phyloP scores from a whole-genome alignment of 2,888 invertebrate species.

The Drosophila flavopinicola region DNA sequence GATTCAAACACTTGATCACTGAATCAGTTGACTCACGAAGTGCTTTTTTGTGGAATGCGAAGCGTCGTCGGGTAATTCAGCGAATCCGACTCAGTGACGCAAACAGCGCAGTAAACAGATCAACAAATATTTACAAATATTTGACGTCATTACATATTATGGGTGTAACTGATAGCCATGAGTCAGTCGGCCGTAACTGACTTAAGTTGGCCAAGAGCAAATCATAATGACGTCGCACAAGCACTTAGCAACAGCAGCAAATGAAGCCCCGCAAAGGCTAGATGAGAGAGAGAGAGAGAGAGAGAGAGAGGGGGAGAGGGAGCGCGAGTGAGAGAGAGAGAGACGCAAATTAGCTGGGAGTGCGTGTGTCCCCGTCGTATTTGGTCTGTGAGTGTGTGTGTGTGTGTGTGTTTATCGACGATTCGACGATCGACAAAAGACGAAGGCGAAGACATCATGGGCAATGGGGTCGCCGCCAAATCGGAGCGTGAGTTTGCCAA shows the following conservation, averaged over 20 bases:
- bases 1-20: conserved; percentile 14
- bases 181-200: conserved; percentile 44
- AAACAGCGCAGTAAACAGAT: conserved; percentile 25
- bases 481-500: not conserved
- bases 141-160: conserved; percentile 51
- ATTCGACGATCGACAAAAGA: conserved; percentile 46
- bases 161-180: conserved; percentile 32
- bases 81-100: conserved; percentile 34
- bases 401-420: conserved; percentile 39
- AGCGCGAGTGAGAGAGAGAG: not conserved
- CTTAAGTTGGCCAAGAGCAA: conserved; percentile 67
- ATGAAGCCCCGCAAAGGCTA: conserved; percentile 42
- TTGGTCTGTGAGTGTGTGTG: not conserved
- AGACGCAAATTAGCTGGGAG: conserved; percentile 13
- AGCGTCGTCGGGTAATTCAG: conserved; percentile 8
- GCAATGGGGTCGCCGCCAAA: not conserved
- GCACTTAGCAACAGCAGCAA: conserved; percentile 56
- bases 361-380: conserved; percentile 9
- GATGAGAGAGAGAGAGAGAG: conserved; percentile 5
- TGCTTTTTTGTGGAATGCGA: conserved; percentile 20
- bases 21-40: conserved; percentile 28
- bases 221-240: conserved; percentile 54
- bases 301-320: conserved; percentile 6
- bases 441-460: conserved; percentile 12
- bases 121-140: conserved; percentile 27